Conservation (phyloP, 2,797 vertebrate species). For the Aselliscus stoliczkanus region DNA sequence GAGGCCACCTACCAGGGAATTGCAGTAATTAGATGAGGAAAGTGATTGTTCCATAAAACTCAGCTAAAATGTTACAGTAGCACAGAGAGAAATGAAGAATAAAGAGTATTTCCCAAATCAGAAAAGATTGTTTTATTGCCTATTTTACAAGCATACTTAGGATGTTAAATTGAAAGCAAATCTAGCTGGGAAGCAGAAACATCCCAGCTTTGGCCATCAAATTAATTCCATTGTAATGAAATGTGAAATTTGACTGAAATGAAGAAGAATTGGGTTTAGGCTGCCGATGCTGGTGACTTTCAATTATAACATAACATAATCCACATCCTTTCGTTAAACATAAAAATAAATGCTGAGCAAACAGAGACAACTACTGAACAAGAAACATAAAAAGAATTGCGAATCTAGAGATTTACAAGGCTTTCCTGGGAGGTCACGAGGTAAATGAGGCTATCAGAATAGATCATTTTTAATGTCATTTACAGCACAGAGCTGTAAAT, state of each 20-base stretch:
- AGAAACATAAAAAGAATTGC: constrained; percentile 14
- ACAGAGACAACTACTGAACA: constrained; percentile 51
- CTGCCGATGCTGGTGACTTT: constrained; percentile 56
- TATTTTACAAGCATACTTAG: constrained; percentile 74
- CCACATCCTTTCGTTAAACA: constrained; percentile 65
- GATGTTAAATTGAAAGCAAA: constrained; percentile 72
- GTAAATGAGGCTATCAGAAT: not conserved
- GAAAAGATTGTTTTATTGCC: constrained; percentile 76
- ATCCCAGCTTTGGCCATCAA: constrained; percentile 73
- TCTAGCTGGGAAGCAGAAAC: constrained; percentile 72
- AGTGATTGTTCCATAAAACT: constrained; percentile 73
- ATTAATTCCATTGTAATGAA: constrained; percentile 74
- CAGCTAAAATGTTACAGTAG: constrained; percentile 70
- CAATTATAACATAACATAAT: constrained; percentile 67
- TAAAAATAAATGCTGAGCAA: constrained; percentile 73
- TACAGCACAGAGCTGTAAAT: not conserved
- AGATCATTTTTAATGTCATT: not conserved
- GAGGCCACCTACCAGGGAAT: constrained; percentile 70
- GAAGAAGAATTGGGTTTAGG: constrained; percentile 66
- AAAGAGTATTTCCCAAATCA: constrained; percentile 74
- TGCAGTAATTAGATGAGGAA: constrained; percentile 75
- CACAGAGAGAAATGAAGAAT: constrained; percentile 69
- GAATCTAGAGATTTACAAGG: constrained; percentile 1
- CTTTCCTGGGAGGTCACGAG: constrained; percentile 34
- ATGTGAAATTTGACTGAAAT: constrained; percentile 77